These are phyloP conservation scores for Eudasyphora cyanicolor DNA, from an alignment of 2,888 invertebrate genomes.

Conservation along the genomic window DNA sequence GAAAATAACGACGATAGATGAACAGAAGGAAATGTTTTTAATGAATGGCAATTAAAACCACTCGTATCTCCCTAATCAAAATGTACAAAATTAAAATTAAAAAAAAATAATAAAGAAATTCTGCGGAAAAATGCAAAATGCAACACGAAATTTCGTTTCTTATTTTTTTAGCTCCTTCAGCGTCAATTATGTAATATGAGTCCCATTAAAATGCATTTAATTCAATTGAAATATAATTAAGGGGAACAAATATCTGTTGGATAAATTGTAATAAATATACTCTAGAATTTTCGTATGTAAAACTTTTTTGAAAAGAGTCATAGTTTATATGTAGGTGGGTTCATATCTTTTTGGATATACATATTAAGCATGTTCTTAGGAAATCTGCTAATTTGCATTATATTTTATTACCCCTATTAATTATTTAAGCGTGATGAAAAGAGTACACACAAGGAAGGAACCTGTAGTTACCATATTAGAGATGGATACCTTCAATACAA, in stretches of 20 bases:
- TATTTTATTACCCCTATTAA: too few relatives aligned
- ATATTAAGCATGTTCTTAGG: too few relatives aligned
- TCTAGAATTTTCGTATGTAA: too few relatives aligned
- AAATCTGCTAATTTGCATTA: too few relatives aligned
- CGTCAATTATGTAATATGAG: slow-evolving; percentile 14
- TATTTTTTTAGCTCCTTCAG: not conserved
- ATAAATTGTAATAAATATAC: too few relatives aligned
- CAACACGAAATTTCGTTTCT: not conserved
- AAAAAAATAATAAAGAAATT: slow-evolving; percentile 43
- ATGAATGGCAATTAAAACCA: slow-evolving; percentile 77
- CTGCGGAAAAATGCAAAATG: not conserved
- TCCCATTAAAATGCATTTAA: slow-evolving; percentile 18
- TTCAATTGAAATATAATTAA: not conserved
- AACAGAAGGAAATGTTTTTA: slow-evolving; percentile 65
- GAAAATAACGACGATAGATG: slow-evolving; percentile 18
- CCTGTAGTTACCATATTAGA: too few relatives aligned
- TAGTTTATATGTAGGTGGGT: not conserved
- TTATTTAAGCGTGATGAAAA: too few relatives aligned
- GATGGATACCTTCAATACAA: too few relatives aligned
- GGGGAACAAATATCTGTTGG: not conserved
- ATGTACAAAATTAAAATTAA: slow-evolving; percentile 66
- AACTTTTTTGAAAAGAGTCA: not conserved
- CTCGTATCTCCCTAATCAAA: slow-evolving; percentile 73
- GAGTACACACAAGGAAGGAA: too few relatives aligned
- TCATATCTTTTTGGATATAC: too few relatives aligned